Evolutionary conservation across 2,113 vertebrate genomes (phyloP).

Genomic region (Callionymus lyra): DNA sequence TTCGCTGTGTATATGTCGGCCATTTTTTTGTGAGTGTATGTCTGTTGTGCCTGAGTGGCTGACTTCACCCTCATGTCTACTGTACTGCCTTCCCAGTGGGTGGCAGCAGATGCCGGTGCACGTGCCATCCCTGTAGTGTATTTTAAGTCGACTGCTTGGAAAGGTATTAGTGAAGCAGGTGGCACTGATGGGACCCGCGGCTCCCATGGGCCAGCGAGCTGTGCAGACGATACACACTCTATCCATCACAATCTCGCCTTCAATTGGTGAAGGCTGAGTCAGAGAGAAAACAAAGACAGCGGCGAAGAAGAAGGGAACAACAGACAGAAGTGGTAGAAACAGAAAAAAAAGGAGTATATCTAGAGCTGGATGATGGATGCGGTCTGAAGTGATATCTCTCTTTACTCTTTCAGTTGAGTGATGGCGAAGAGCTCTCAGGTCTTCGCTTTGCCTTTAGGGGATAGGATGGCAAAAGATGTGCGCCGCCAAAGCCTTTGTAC

Average conservation of each 20-base stretch:
- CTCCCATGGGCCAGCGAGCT: slow-evolving; percentile 26
- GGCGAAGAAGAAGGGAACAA: slow-evolving; percentile 12
- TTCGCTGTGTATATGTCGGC: slow-evolving; percentile 46
- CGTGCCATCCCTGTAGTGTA: slow-evolving; percentile 9
- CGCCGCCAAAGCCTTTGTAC: slow-evolving; percentile 19
- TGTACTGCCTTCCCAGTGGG: no score
- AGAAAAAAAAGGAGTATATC: slow-evolving; percentile 27
- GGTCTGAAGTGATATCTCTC: slow-evolving; percentile 36
- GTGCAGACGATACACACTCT: slow-evolving; percentile 34
- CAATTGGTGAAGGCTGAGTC: slow-evolving; percentile 27
- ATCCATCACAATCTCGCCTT: slow-evolving; percentile 55
- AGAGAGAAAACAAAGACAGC: slow-evolving; percentile 23
- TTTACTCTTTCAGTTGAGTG: slow-evolving; percentile 43
- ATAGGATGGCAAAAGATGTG: slow-evolving; percentile 38
- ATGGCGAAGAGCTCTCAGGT: slow-evolving; percentile 32
- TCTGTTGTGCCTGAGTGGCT: background rate
- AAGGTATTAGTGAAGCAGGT: slow-evolving; percentile 27
- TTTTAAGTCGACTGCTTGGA: slow-evolving; percentile 12
- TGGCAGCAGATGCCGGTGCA: slow-evolving; percentile 28
- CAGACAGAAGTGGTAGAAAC: slow-evolving; percentile 21
- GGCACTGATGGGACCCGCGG: slow-evolving; percentile 20
- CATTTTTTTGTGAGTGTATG: no score
- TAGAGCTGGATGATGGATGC: slow-evolving; percentile 58
- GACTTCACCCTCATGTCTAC: no score
- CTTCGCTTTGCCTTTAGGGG: slow-evolving; percentile 24